Conservation (phyloP, 2,888 invertebrate species). For the Sminthurides aquaticus region DNA sequence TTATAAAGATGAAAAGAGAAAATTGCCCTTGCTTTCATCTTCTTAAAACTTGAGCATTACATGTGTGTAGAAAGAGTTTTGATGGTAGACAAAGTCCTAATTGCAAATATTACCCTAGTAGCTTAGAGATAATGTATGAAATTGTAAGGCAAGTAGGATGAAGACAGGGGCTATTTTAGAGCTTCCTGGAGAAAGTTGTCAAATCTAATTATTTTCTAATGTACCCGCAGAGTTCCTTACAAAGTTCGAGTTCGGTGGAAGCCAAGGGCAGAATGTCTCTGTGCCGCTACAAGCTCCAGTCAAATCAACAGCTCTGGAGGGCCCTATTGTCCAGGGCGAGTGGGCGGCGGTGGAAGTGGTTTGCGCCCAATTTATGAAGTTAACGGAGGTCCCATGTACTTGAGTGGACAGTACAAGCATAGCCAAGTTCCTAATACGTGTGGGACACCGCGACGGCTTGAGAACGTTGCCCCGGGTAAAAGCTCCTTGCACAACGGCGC, state of each 20-base stretch:
- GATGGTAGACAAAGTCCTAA: too few species aligned
- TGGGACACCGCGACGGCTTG: neutral
- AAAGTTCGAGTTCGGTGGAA: constrained; percentile 38
- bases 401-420: constrained; percentile 5
- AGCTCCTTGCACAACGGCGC: neutral
- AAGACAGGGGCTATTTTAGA: too few species aligned
- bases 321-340: neutral
- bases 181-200: too few species aligned
- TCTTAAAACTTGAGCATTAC: too few species aligned
- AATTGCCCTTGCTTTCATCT: too few species aligned
- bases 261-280: constrained; percentile 30
- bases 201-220: too few species aligned
- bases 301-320: constrained; percentile 20
- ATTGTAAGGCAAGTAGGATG: too few species aligned
- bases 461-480: neutral
- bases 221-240: constrained; percentile 19
- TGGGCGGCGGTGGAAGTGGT: constrained; percentile 10
- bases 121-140: too few species aligned
- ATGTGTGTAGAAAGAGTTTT: too few species aligned
- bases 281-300: constrained; percentile 23
- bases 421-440: neutral
- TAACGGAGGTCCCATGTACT: constrained; percentile 17
- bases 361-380: constrained; percentile 22
- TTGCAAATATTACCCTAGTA: too few species aligned
- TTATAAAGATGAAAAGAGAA: too few species aligned